Base-by-base conservation (phyloP, 2,888 invertebrate species). In the Chrysodeixis includens region DNA sequence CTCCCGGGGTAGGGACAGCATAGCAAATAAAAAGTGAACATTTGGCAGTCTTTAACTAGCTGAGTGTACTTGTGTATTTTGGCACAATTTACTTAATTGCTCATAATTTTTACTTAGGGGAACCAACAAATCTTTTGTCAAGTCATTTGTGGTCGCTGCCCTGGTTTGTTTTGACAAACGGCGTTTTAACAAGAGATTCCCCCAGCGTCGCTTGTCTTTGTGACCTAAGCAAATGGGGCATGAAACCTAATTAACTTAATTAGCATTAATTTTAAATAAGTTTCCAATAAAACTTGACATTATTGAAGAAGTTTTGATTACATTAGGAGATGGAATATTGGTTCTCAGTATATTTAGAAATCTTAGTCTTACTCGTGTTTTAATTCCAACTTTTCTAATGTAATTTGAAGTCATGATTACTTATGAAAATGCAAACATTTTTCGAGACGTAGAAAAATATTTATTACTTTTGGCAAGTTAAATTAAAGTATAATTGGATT, bases 51-150 rank as follows among this genome's bases (percentile, higher is more conserved):
- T 56, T 56, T 26, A 56, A 16, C 22, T 26, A 6, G 16, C 40
- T 40, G 1, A 26, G 9, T 40, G 26, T 26, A 26, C 26, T 26
- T 26, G 26, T 35, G n/a, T 44, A 30, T 20, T 63, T 70, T 9
- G 32, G 30, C 26, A 51, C 20, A 44, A 51, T 52, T 22, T 26
- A 35, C 9, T 52, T 35, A 40, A 68, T 62, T 16, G 55, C 44
- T 40, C 12, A 12, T 52, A 60, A 14, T 51, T 44, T 40, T 49
- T 40, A 9, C 26, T 18, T 18, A 26, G 12, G 26, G 7, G 18
- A 30, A 18, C 12, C 18, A 30, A 53, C 40, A 56, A 56, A 22
- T 60, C 16, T 16, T 18, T 18, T 26, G 46, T 52, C 12, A 44
- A 56, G 9, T 30, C 30, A 56, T 62, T 55, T 57, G 40, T 32